Evolutionary conservation across 2,797 vertebrate species (phyloP).

Genomic region (Smutsia temminckii): DNA sequence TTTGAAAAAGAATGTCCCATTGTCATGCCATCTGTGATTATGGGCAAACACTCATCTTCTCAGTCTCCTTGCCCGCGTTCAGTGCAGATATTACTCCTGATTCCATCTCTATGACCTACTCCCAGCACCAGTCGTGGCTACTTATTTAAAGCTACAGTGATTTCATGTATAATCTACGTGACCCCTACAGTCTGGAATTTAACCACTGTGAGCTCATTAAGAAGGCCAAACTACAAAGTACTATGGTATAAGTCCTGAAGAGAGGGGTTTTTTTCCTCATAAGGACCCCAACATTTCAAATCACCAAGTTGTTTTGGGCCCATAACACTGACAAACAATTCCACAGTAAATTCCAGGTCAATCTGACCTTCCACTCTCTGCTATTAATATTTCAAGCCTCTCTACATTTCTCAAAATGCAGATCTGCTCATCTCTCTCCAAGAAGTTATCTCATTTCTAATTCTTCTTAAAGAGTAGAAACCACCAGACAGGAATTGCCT

Average conservation of each 20-base stretch:
- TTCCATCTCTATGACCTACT: not conserved
- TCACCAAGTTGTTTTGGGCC: not conserved
- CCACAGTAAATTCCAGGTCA: not conserved
- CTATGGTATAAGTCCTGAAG: not conserved
- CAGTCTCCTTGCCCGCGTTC: not conserved
- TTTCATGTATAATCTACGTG: not conserved
- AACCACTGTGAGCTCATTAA: not conserved
- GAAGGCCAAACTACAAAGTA: not conserved
- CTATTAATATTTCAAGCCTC: not conserved
- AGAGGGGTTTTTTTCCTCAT: not conserved
- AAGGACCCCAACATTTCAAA: not conserved
- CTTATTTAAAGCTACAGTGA: conserved; percentile 6
- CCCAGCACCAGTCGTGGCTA: not conserved
- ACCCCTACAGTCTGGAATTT: not conserved
- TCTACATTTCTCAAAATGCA: not conserved
- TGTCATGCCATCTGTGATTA: not conserved
- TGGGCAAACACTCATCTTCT: not conserved
- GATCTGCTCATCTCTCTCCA: not conserved
- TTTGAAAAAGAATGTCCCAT: conserved; percentile 19
- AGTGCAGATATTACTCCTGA: not conserved
- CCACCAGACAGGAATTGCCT: not conserved
- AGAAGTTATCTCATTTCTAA: not conserved
- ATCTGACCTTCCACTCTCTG: not conserved
- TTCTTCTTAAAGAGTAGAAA: not conserved
- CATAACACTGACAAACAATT: not conserved